Percentiles rank a stretch among this genome's conserved stretches.
Conservation (phyloP, 2,113 vertebrate species). For the Hippolais icterina region DNA sequence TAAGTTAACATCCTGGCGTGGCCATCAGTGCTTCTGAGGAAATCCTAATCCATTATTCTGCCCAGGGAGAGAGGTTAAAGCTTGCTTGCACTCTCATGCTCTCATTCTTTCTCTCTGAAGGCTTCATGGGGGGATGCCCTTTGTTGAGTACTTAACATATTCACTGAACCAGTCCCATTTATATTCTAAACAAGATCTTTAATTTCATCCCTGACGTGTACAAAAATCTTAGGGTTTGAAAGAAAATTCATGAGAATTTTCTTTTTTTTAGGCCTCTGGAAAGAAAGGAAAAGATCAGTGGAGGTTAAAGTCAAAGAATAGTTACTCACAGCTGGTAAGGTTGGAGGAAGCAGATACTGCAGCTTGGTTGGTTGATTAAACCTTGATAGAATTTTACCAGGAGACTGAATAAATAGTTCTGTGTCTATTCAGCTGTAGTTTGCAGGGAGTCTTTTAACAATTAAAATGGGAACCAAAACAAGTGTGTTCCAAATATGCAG, state of each 20-base stretch:
- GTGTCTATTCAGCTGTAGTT: neutral
- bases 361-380: neutral
- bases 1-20: neutral
- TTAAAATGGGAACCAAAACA: neutral
- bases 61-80: constrained; percentile 13
- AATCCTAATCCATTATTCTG: neutral
- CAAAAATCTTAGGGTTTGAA: neutral
- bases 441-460: neutral
- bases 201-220: neutral
- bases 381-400: neutral
- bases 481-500: neutral
- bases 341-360: neutral
- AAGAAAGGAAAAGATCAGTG: neutral
- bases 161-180: constrained; percentile 35
- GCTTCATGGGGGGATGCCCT: neutral
- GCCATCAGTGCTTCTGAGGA: neutral
- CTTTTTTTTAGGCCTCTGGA: neutral
- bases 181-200: constrained; percentile 1
- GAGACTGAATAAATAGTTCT: neutral
- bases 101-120: constrained; percentile 13
- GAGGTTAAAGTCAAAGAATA: neutral
- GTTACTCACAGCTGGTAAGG: neutral
- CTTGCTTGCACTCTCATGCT: constrained; percentile 6
- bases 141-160: constrained; percentile 19
- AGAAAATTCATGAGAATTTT: neutral